Evolutionary conservation across 2,113 vertebrate genomes (phyloP).

Genomic region (Neogobius melanostomus): DNA sequence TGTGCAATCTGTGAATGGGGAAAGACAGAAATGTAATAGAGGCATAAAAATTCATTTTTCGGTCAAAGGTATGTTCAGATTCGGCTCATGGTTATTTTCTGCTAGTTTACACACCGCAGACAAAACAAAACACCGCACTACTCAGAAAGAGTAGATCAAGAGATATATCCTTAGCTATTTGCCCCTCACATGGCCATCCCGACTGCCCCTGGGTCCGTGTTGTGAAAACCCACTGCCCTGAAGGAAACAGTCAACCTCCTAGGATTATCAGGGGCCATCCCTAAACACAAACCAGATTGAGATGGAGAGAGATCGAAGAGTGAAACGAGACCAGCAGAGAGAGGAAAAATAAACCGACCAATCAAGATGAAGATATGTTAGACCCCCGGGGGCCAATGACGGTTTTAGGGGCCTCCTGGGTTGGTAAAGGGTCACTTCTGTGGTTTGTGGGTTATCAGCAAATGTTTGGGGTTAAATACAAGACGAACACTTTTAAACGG

Average conservation of each 20-base stretch:
- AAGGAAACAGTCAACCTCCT: conserved; percentile 46
- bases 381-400: conserved; percentile 62
- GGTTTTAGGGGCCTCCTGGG: conserved; percentile 60
- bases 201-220: conserved; percentile 37
- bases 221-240: conserved; percentile 48
- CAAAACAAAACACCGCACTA: background rate
- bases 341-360: conserved; percentile 37
- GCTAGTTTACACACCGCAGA: conserved; percentile 2
- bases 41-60: too few relatives aligned
- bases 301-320: conserved; percentile 7
- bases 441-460: conserved; percentile 60
- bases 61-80: too few relatives aligned
- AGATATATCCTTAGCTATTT: conserved; percentile 31
- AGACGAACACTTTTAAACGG: conserved; percentile 28
- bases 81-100: background rate
- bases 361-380: conserved; percentile 33
- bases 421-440: conserved; percentile 60
- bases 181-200: conserved; percentile 24
- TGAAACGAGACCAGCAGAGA: conserved; percentile 16
- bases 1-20: too few relatives aligned
- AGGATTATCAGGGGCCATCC: conserved; percentile 47
- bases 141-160: conserved; percentile 33
- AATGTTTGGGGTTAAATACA: conserved; percentile 58
- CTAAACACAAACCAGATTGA: conserved; percentile 43
- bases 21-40: too few relatives aligned